Conservation (phyloP, 2,888 invertebrate genomes). For the Pachydiplax longipennis region DNA sequence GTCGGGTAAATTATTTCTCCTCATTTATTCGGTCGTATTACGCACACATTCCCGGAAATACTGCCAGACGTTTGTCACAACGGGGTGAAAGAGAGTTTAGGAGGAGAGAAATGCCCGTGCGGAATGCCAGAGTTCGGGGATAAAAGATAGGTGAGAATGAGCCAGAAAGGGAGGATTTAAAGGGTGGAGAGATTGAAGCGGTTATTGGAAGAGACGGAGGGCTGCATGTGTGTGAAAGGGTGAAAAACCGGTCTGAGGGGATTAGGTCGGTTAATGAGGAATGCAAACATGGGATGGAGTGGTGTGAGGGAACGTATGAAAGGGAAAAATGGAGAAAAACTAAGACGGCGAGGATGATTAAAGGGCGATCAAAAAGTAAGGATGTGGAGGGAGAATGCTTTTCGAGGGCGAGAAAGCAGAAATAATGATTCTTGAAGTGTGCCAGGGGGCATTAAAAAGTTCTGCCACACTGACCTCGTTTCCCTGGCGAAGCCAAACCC, state of each 20-base stretch:
- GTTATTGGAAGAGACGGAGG: not conserved
- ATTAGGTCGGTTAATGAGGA: slow-evolving; percentile 40
- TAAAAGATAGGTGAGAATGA: not conserved
- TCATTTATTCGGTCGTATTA: not conserved
- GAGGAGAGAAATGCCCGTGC: not conserved
- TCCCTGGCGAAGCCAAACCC: slow-evolving; percentile 15
- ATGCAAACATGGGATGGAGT: slow-evolving; percentile 3
- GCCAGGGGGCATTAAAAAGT: slow-evolving; percentile 34
- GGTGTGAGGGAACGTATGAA: not conserved
- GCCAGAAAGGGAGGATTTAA: not conserved
- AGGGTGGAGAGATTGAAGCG: not conserved
- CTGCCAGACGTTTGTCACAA: not conserved
- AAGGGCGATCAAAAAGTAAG: not conserved
- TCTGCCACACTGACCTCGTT: slow-evolving; percentile 40
- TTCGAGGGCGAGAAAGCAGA: not conserved
- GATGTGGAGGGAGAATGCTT: not conserved
- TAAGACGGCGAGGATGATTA: not conserved
- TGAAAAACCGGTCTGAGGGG: slow-evolving; percentile 9
- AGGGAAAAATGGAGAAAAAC: not conserved
- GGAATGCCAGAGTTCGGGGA: not conserved
- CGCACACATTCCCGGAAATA: not conserved
- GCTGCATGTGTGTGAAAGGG: not conserved
- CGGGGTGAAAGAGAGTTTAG: not conserved
- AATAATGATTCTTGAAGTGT: slow-evolving; percentile 37
- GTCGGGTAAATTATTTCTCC: slow-evolving; percentile 5